These are phyloP conservation scores for Manacus vitellinus DNA, from an alignment of 2,113 vertebrate species.

Conservation along the genomic window DNA sequence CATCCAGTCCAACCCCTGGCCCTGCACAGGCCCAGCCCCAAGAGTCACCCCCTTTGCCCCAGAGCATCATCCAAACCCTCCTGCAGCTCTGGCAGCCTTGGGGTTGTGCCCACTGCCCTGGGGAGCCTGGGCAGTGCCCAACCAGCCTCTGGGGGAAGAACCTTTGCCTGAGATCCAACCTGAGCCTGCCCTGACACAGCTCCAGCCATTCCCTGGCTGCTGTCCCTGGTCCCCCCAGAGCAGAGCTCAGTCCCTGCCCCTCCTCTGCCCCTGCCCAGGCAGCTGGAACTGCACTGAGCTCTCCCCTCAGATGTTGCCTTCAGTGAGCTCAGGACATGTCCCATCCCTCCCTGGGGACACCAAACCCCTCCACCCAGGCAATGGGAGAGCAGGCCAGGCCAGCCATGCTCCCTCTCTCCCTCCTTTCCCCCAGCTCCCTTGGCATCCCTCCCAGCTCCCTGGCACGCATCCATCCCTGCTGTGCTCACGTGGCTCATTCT, in stretches of 20 bases:
- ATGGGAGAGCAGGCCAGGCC: background rate
- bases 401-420: background rate
- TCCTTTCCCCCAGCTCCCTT: background rate
- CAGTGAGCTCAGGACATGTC: background rate
- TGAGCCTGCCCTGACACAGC: background rate
- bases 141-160: background rate
- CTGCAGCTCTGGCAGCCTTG: background rate
- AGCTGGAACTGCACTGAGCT: background rate
- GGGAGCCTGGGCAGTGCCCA: background rate
- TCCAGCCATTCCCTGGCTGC: background rate
- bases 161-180: background rate
- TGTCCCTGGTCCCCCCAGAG: background rate
- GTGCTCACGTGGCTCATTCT: background rate
- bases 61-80: background rate
- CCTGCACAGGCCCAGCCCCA: background rate
- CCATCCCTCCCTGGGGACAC: background rate
- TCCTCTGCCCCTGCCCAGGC: background rate
- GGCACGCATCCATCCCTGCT: background rate
- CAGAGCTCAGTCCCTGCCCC: background rate
- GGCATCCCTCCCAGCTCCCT: background rate
- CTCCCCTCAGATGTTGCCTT: background rate
- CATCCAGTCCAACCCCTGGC: background rate
- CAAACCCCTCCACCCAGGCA: rapidly evolving
- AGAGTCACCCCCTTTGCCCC: background rate
- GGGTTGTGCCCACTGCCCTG: background rate